Base-by-base conservation (phyloP, 2,888 invertebrate genomes). In the Drosophila subsilvestris region DNA sequence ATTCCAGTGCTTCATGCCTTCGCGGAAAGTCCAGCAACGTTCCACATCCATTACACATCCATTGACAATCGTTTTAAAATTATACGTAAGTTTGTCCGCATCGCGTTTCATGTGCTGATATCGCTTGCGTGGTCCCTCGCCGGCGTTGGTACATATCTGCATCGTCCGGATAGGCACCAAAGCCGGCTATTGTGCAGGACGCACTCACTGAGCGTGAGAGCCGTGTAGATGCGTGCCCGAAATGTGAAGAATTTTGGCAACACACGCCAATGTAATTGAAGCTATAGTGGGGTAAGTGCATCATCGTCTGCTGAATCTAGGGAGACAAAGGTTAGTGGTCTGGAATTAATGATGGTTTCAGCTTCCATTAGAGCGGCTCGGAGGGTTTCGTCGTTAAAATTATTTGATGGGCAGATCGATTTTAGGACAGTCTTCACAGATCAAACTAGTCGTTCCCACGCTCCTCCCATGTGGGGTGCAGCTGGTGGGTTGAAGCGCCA, bases 1-100 rank as follows among this genome's bases (percentile, higher is more conserved):
- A 91, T 99, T 99, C 99, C 99, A 99, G 56, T 96, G 95, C 87
- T 97, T 96, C 95, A 99, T 97, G 4, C 96, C 97, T 72, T 96
- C 96, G 5, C 98, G 94, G 72, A 98, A 95, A 0, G 97, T 97
- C 42, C 95, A 94, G 63, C 95, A 95, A 59, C 95, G 94, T 90
- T 99, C 99, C 56, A 97, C 95, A 42, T 95, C 95, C 92, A 95
- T 95, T 0, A 96, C 95, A 74, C 97, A 95, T 89, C 98, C 95
- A 79, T 98, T 98, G 67, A 95, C 95, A 43, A 98, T 95, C 0
- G 98, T 96, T 53, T 95, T 95, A 90, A 97, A 98, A 90, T 95
- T 95, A 81, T 95, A 95, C 55, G 93, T 91, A 6, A 93, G 92
- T 25, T 91, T 90, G 37, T 93, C 93, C 0, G 94, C 93, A 72